Evolutionary conservation across 1,140 invertebrate species (phyloP).

Genomic region (Bombus turneri): DNA sequence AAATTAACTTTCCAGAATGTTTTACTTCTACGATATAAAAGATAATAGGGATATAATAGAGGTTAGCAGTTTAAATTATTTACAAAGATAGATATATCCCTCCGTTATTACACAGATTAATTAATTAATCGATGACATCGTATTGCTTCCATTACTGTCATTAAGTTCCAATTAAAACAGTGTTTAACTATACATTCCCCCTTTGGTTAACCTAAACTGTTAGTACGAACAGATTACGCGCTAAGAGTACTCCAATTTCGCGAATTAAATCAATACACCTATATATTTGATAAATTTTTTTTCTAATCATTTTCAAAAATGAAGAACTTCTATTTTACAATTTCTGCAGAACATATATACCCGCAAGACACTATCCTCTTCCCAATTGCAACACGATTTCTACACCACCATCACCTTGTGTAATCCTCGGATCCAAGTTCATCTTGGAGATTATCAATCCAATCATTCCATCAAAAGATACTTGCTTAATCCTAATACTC

Average conservation of each 20-base stretch:
- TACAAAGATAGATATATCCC: not conserved
- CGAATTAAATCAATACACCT: too few species aligned
- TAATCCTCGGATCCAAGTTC: not conserved
- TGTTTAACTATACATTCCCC: too few species aligned
- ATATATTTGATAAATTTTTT: too few species aligned
- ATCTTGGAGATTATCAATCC: not conserved
- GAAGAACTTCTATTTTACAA: too few species aligned
- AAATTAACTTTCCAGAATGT: too few species aligned
- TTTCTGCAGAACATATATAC: too few species aligned
- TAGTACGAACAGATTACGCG: not conserved
- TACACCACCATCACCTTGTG: not conserved
- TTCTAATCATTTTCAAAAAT: too few species aligned
- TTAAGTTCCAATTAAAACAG: constrained; percentile 8
- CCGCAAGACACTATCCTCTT: not conserved
- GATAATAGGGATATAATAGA: not conserved
- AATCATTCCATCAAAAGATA: not conserved
- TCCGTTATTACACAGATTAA: not conserved
- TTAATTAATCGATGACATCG: constrained; percentile 16
- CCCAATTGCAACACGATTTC: not conserved
- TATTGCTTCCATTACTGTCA: not conserved
- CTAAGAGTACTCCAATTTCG: too few species aligned
- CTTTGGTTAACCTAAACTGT: not conserved
- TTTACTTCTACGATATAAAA: not conserved
- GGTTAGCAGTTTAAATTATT: not conserved
- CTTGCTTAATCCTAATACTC: not conserved